These are phyloP conservation scores for Enhydra lutris DNA, from an alignment of 2,113 vertebrate genomes.

Conservation along the genomic window DNA sequence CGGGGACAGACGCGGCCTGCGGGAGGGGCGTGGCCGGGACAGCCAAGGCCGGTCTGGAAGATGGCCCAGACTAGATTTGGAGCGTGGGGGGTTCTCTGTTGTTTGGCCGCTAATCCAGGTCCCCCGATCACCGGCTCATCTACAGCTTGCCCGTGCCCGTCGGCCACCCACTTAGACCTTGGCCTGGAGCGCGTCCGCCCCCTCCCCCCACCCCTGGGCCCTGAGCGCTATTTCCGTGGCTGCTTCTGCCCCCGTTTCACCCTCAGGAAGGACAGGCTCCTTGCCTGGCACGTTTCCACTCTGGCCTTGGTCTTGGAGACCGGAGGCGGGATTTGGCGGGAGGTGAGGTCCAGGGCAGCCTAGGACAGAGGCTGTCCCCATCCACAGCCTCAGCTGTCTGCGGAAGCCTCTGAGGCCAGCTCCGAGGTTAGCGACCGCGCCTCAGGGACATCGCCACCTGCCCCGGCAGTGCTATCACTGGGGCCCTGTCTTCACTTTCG, in stretches of 20 bases:
- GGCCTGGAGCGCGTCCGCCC: rapidly evolving
- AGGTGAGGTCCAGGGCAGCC: not conserved
- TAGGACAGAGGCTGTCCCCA: not conserved
- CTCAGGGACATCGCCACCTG: not conserved
- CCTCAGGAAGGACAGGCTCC: not conserved
- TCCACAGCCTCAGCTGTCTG: not conserved
- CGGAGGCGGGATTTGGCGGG: not conserved
- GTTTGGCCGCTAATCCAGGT: not conserved
- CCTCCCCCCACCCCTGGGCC: not conserved
- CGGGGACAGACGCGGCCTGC: rapidly evolving
- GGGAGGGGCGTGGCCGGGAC: rapidly evolving
- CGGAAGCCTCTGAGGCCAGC: not conserved
- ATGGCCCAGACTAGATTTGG: not conserved
- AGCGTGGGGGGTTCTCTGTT: not conserved
- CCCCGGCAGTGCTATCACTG: not conserved
- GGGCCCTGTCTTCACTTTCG: not conserved
- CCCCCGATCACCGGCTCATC: not conserved
- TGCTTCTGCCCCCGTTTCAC: not conserved
- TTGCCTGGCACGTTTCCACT: not conserved
- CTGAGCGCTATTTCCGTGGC: rapidly evolving
- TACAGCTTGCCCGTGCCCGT: not conserved
- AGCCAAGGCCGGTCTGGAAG: not conserved
- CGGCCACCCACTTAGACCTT: not conserved
- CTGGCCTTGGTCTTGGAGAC: not conserved
- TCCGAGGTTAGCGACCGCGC: not conserved